A percentile compares a stretch with the other conserved stretches of the same genome.
Conservation (phyloP, 2,113 vertebrate species). For the Ophthalmolycus amberensis region DNA sequence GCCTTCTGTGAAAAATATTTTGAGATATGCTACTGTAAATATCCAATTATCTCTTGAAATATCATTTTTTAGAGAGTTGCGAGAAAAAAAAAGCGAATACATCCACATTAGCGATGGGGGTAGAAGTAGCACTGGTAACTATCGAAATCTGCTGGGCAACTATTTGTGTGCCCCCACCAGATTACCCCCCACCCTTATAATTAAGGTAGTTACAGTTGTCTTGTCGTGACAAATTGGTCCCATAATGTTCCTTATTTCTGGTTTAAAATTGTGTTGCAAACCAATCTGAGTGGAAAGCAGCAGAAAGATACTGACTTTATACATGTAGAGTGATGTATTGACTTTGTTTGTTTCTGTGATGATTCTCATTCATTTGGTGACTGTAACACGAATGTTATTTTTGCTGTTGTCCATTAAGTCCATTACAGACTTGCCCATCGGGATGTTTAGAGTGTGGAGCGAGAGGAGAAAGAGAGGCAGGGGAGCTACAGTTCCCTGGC, state of each 20-base stretch:
- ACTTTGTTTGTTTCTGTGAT: not conserved
- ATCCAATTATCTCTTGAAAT: slow-evolving; percentile 24
- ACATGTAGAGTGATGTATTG: not conserved
- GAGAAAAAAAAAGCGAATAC: not conserved
- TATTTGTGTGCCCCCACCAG: not conserved
- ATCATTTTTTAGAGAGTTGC: not conserved
- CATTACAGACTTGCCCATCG: not conserved
- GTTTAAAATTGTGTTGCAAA: not conserved
- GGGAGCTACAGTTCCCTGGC: slow-evolving; percentile 5
- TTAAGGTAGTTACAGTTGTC: not conserved
- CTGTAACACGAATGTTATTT: not conserved
- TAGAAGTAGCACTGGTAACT: not conserved
- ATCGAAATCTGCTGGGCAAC: not conserved
- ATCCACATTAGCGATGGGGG: not conserved
- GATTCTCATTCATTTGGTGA: not conserved
- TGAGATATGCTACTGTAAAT: slow-evolving; percentile 13
- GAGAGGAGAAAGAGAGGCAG: slow-evolving; percentile 1
- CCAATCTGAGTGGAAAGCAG: not conserved
- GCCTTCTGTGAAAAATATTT: slow-evolving; percentile 6
- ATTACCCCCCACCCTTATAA: not conserved
- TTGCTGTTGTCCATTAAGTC: not conserved
- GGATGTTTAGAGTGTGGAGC: not conserved
- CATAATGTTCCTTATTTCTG: not conserved
- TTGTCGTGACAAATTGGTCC: not conserved
- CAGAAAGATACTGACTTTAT: not conserved